These are phyloP conservation scores for Uloborus diversus DNA, from an alignment of 1,140 invertebrate species.

Conservation along the genomic window DNA sequence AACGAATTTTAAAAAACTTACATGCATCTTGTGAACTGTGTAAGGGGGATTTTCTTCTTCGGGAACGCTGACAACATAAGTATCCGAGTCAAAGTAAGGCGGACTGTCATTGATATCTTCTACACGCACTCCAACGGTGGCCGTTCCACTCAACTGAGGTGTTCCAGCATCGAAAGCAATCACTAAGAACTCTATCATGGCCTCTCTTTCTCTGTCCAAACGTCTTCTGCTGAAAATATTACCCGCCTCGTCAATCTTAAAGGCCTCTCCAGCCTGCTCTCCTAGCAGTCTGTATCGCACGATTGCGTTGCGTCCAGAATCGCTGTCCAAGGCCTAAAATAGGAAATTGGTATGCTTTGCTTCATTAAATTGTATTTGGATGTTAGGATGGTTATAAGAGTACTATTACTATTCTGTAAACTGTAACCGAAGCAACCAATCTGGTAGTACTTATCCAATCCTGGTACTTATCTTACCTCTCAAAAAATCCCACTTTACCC, in stretches of 20 bases:
- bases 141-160: constrained; percentile 61
- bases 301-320: constrained; percentile 91
- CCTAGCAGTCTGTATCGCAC: constrained; percentile 86
- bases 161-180: constrained; percentile 67
- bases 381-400: too few relatives aligned
- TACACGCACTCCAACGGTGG: constrained; percentile 75
- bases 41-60: constrained; percentile 63
- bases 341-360: too few relatives aligned
- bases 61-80: constrained; percentile 59
- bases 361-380: too few relatives aligned
- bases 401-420: too few relatives aligned
- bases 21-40: constrained; percentile 59
- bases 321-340: constrained; percentile 81
- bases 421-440: too few relatives aligned
- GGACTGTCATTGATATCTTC: constrained; percentile 69
- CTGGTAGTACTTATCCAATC: too few relatives aligned
- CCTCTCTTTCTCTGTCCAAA: constrained; percentile 61
- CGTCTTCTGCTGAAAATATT: constrained; percentile 63
- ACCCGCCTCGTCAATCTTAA: constrained; percentile 66
- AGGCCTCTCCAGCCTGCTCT: constrained; percentile 62
- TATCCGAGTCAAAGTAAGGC: constrained; percentile 60
- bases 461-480: too few relatives aligned
- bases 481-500: too few relatives aligned
- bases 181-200: constrained; percentile 66
- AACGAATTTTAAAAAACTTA: constrained; percentile 47